Percentiles rank a stretch among this genome's conserved stretches.
These are phyloP conservation scores for Dallia pectoralis DNA, from an alignment of 2,797 vertebrate species.

Conservation along the genomic window DNA sequence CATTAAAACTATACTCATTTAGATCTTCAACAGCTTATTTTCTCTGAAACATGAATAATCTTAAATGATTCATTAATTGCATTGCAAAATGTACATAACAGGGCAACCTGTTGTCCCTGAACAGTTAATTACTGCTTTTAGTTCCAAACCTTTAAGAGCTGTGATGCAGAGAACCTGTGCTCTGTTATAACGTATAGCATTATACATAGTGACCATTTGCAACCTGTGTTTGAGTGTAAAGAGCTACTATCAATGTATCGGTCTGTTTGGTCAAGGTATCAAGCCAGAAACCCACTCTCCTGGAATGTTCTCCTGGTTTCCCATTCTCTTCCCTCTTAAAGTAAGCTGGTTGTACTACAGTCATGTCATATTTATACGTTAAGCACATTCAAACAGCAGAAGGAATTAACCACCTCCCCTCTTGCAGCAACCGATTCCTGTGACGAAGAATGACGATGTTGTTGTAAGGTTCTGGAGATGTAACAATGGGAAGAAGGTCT, in stretches of 20 bases:
- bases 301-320: conserved; percentile 97
- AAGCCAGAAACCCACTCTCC: conserved; percentile 91
- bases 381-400: neutral
- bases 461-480: conserved; percentile 90
- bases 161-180: too few species aligned
- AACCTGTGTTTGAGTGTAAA: too few species aligned
- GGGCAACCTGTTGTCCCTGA: too few species aligned
- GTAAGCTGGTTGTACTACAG: conserved; percentile 63
- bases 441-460: conserved; percentile 78
- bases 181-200: too few species aligned
- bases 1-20: too few species aligned
- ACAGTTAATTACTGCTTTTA: too few species aligned
- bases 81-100: too few species aligned
- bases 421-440: conserved; percentile 83
- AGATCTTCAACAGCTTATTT: too few species aligned
- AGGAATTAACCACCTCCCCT: neutral
- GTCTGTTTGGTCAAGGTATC: conserved; percentile 76
- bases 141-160: too few species aligned
- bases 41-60: too few species aligned
- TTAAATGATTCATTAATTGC: too few species aligned
- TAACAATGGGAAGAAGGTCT: conserved; percentile 92
- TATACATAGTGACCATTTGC: too few species aligned
- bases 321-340: conserved; percentile 93
- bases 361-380: neutral
- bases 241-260: conserved; percentile 3